phyloP scores from a whole-genome alignment of 2,888 invertebrate genomes.

The Molorchus minor region DNA sequence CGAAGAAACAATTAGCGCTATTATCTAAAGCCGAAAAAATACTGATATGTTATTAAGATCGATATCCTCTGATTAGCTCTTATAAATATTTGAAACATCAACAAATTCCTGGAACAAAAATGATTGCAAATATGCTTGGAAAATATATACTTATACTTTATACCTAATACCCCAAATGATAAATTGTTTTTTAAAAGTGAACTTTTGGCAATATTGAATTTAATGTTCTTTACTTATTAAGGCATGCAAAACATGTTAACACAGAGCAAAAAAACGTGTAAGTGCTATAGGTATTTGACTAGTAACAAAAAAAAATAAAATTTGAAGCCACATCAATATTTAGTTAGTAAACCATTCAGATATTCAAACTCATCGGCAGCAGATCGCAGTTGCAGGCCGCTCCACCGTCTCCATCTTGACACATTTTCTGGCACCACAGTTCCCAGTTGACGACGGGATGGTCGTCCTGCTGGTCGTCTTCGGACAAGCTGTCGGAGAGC shows the following conservation, averaged over 20 bases:
- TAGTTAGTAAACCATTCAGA: constrained; percentile 7
- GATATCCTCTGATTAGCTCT: constrained; percentile 36
- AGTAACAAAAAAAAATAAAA: too few relatives aligned
- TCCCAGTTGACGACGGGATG: constrained; percentile 66
- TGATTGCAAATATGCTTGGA: too few relatives aligned
- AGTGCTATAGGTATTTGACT: too few relatives aligned
- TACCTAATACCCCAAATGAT: too few relatives aligned
- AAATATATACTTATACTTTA: too few relatives aligned
- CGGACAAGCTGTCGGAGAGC: constrained; percentile 14
- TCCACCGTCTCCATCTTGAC: constrained; percentile 76
- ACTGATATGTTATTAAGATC: constrained; percentile 32
- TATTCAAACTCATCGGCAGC: constrained; percentile 64
- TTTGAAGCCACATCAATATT: too few relatives aligned
- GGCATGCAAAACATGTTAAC: background rate
- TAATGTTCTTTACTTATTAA: background rate
- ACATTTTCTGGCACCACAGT: constrained; percentile 72
- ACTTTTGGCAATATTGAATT: too few relatives aligned
- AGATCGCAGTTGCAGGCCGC: constrained; percentile 80
- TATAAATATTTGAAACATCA: too few relatives aligned
- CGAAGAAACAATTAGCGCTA: too few relatives aligned
- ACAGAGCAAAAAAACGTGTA: too few relatives aligned
- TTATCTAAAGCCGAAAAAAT: constrained; percentile 16
- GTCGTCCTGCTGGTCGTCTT: background rate
- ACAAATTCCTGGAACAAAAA: too few relatives aligned
- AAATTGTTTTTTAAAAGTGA: too few relatives aligned